Evolutionary conservation across 2,797 vertebrate genomes (phyloP).

Genomic region (Cuculus canorus): DNA sequence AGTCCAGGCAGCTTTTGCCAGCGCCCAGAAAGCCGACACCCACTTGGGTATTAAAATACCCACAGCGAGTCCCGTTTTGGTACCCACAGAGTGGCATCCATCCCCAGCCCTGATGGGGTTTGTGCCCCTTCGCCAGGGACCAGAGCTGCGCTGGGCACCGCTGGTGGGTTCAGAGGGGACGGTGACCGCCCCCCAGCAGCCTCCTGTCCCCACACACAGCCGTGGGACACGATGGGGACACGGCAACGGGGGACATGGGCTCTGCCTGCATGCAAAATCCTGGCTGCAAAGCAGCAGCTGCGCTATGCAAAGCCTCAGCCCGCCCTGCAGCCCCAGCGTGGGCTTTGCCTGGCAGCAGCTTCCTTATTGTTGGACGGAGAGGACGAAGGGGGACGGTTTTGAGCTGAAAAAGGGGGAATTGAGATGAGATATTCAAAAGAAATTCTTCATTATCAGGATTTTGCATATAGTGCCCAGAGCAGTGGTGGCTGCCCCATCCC

Average conservation of each 20-base stretch:
- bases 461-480: too few species aligned
- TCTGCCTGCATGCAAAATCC: not conserved
- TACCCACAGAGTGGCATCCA: not conserved
- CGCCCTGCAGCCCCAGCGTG: rapidly evolving
- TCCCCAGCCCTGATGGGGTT: not conserved
- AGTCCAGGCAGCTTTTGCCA: not conserved
- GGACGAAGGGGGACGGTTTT: too few species aligned
- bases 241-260: rapidly evolving
- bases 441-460: too few species aligned
- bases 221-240: rapidly evolving
- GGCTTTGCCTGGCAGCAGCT: not conserved
- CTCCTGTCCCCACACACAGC: not conserved
- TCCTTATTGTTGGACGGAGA: too few species aligned
- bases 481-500: too few species aligned
- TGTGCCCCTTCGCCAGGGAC: rapidly evolving
- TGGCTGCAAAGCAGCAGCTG: rapidly evolving
- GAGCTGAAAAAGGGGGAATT: too few species aligned
- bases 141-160: not conserved
- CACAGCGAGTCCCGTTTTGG: not conserved
- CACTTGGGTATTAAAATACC: constrained; percentile 25
- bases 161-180: not conserved
- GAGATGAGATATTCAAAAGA: too few species aligned
- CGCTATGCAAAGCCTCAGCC: not conserved
- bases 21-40: constrained; percentile 20
- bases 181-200: not conserved